A percentile compares a stretch with the other conserved stretches of the same genome.
Conservation (phyloP, 2,888 invertebrate species). For the Lasioglossum oenotherae region DNA sequence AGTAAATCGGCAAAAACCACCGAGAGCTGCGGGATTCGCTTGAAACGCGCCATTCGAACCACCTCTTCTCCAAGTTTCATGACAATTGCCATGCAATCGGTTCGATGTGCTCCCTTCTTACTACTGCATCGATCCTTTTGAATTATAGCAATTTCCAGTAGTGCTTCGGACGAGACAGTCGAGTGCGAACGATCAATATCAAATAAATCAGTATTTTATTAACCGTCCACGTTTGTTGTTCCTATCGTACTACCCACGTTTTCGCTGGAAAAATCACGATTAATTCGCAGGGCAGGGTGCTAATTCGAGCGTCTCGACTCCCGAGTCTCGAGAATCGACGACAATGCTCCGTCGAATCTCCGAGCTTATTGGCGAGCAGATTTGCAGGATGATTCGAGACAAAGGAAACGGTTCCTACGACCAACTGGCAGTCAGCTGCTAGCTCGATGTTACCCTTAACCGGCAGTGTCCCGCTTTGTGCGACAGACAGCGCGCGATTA, state of each 20-base stretch:
- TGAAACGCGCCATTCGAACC: neutral
- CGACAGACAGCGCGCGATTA: slow-evolving; percentile 27
- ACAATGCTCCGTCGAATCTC: neutral
- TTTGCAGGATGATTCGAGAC: neutral
- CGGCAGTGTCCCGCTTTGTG: neutral
- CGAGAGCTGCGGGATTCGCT: neutral
- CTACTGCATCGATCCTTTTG: too few relatives aligned
- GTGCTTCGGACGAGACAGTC: too few relatives aligned
- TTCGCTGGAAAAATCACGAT: neutral
- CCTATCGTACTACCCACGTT: neutral
- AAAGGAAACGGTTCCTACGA: neutral
- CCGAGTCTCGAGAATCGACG: neutral
- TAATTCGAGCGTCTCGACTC: neutral
- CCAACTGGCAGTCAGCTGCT: slow-evolving; percentile 18
- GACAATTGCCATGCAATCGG: too few relatives aligned
- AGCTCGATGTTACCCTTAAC: neutral
- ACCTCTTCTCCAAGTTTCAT: too few relatives aligned
- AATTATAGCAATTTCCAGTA: too few relatives aligned
- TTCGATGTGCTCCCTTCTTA: too few relatives aligned
- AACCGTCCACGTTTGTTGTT: too few relatives aligned
- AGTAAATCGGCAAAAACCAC: neutral
- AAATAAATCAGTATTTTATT: too few relatives aligned
- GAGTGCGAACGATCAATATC: too few relatives aligned
- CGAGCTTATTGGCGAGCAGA: neutral
- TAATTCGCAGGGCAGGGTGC: neutral